Conservation (phyloP, 2,888 invertebrate species). For the Temnothorax unifasciatus region DNA sequence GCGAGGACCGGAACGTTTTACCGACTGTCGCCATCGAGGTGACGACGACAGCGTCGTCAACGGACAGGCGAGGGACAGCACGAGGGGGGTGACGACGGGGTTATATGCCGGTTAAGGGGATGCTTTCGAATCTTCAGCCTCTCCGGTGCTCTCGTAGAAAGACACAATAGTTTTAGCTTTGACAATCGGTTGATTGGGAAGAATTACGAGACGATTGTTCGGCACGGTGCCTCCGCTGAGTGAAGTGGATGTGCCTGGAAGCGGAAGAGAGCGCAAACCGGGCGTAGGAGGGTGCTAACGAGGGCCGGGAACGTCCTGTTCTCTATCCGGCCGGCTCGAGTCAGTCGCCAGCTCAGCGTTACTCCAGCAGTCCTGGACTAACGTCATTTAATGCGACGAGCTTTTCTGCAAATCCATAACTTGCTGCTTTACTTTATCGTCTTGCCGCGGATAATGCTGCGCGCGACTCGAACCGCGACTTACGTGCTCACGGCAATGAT, state of each 20-base stretch:
- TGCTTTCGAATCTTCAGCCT: conserved; percentile 60
- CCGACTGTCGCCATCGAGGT: conserved; percentile 58
- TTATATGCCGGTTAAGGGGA: conserved; percentile 66
- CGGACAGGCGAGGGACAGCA: conserved; percentile 20
- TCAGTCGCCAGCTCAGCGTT: conserved; percentile 81
- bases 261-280: conserved; percentile 66
- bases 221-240: conserved; percentile 73
- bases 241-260: conserved; percentile 76
- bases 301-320: conserved; percentile 74
- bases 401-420: conserved; percentile 66
- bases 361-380: conserved; percentile 77
- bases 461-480: not conserved
- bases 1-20: conserved; percentile 68
- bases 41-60: conserved; percentile 51
- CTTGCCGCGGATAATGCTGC: not conserved
- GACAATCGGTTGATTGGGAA: conserved; percentile 85
- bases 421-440: not conserved
- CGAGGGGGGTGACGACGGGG: conserved; percentile 34
- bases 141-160: conserved; percentile 56
- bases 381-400: conserved; percentile 78
- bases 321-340: conserved; percentile 47
- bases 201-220: conserved; percentile 83
- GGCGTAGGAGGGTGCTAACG: conserved; percentile 78
- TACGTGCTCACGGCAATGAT: not conserved
- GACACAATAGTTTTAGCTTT: conserved; percentile 84